phyloP scores from a whole-genome alignment of 2,888 invertebrate species.

The Microplitis manilae region DNA sequence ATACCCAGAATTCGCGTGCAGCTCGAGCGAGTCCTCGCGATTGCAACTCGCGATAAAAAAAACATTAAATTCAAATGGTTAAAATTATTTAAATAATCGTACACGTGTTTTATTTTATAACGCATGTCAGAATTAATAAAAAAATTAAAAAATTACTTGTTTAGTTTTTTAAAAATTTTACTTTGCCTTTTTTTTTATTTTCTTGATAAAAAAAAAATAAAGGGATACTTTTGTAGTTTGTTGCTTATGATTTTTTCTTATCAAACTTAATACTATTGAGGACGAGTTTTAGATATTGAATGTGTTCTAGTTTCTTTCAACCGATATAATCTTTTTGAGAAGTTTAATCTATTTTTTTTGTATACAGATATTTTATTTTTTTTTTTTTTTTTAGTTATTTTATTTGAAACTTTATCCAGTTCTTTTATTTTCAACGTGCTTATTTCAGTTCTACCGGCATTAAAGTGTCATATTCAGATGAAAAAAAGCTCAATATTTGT shows the following conservation, averaged over 20 bases:
- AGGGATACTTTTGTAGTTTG: neutral
- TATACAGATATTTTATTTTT: neutral
- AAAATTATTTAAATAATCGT: neutral
- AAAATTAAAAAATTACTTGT: neutral
- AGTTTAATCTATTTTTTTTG: neutral
- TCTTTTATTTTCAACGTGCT: neutral
- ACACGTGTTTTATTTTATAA: neutral
- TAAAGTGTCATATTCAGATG: neutral
- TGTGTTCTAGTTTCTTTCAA: neutral
- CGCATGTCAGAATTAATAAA: too few species aligned
- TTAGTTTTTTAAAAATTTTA: neutral
- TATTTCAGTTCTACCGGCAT: neutral
- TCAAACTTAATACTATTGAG: neutral
- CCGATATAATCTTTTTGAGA: neutral
- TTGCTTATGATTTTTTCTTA: neutral
- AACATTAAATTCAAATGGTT: constrained; percentile 17
- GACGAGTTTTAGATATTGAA: neutral
- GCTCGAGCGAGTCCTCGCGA: constrained; percentile 15
- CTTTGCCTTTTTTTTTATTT: neutral
- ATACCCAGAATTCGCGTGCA: constrained; percentile 29
- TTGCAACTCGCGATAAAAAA: constrained; percentile 8
- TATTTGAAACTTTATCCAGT: neutral
- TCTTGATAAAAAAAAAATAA: neutral
- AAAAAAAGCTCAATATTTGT: neutral
- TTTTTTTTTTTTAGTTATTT: neutral